Evolutionary conservation across 2,113 vertebrate genomes (phyloP).

Genomic region (Pipra filicauda): DNA sequence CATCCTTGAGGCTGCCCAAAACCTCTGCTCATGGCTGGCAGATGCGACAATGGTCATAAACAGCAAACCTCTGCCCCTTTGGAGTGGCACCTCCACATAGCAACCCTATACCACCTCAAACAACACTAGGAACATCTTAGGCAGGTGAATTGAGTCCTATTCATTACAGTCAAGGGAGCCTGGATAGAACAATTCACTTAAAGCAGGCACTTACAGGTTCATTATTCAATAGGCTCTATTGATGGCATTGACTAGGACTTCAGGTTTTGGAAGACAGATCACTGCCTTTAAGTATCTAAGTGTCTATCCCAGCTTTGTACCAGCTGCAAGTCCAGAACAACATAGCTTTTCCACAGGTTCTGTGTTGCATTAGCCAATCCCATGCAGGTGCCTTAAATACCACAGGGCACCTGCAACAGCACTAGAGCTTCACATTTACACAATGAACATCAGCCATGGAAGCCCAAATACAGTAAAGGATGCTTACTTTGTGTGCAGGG

Average conservation of each 20-base stretch:
- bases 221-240: not conserved
- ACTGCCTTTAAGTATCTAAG: not conserved
- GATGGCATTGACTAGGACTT: not conserved
- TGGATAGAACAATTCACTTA: accelerated
- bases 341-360: not conserved
- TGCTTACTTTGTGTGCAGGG: not conserved
- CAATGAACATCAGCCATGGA: not conserved
- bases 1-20: not conserved
- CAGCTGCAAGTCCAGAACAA: not conserved
- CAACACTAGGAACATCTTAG: no score
- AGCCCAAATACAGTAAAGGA: not conserved
- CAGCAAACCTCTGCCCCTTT: not conserved
- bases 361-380: not conserved
- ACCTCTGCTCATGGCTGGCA: not conserved
- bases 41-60: not conserved
- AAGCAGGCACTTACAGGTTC: not conserved
- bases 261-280: not conserved
- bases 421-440: accelerated
- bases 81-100: not conserved
- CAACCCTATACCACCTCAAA: not conserved
- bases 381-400: not conserved
- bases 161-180: not conserved
- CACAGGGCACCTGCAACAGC: accelerated
- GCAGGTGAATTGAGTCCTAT: not conserved
- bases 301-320: not conserved